Base-by-base conservation (phyloP, 2,888 invertebrate species). In the Tribolium freemani region DNA sequence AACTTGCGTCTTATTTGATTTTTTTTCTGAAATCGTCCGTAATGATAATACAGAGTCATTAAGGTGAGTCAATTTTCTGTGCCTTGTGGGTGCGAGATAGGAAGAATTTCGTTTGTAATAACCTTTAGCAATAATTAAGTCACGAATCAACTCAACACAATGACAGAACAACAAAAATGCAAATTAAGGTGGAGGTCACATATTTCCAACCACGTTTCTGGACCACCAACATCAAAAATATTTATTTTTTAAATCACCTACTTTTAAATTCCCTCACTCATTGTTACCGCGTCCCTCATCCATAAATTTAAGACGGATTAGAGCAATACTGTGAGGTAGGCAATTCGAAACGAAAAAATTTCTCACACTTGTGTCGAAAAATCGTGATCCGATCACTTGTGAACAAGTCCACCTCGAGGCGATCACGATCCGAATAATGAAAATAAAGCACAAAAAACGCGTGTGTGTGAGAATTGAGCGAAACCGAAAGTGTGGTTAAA, bases 331-430 rank as follows among this genome's bases (percentile, higher is more conserved):
- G 26, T 26, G 26, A 26, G n/a, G 38, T 3, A 38, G 9, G 8
- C 38, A 38, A 38, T 48, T 48, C 57, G 13, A 13, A 44, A 38
- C 56, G n/a, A 56, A 63, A 30, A 54, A 64, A 64, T 53, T 64
- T 64, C 64, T 64, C 64, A 64, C 64, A 64, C 26, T 61, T 26
- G 50, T 61, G 48, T 20, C 44, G 58, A 60, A 48, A 45, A 61
- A 31, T 63, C 63, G 63, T 63, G 54, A 66, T 66, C 16, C 45
- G 45, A 66, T 45, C 66, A 66, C 9, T 8, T 51, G 54, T 26
- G 26, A 67, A 48, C 57, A 53, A 11, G 57, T 48, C 67, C 67
- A 48, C 31, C 56, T 56, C 57, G 57, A 13, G 46, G 57, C 57
- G 30, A 31, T 67, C 56, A 67, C 57, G 57, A 45, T 56, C 16